Evolutionary conservation across 2,797 vertebrate genomes (phyloP).

Genomic region (Sebastes nivosus): DNA sequence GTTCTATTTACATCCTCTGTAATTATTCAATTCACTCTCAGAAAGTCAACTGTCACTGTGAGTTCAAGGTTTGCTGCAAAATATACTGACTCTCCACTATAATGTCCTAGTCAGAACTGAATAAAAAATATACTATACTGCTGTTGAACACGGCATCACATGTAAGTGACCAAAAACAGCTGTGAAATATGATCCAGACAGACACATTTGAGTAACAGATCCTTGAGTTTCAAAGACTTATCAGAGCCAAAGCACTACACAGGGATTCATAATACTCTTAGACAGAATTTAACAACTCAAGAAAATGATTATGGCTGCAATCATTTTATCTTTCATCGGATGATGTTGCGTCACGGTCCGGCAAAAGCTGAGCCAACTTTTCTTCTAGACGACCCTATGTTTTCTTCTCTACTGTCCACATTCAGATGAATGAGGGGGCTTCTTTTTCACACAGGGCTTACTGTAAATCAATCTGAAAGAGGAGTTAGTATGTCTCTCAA

Average conservation of each 20-base stretch:
- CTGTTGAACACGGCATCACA: not conserved
- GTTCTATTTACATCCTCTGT: constrained; percentile 69
- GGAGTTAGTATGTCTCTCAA: not conserved
- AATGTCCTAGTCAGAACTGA: not conserved
- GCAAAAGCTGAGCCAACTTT: not conserved
- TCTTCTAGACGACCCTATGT: not conserved
- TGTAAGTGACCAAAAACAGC: not conserved
- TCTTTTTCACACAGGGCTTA: not conserved
- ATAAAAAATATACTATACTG: not conserved
- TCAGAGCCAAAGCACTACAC: not conserved
- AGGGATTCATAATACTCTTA: not conserved
- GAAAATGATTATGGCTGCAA: not conserved
- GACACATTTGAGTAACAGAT: not conserved
- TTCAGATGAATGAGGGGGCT: not conserved
- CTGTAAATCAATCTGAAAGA: not conserved
- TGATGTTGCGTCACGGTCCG: not conserved
- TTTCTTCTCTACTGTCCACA: not conserved
- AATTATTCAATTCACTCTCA: constrained; percentile 71
- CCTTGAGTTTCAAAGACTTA: not conserved
- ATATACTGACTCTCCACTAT: not conserved
- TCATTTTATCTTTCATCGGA: not conserved
- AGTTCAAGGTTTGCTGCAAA: constrained; percentile 9
- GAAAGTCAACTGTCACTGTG: constrained; percentile 32
- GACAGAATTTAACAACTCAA: not conserved
- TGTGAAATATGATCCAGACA: not conserved